Evolutionary conservation across 2,888 invertebrate genomes (phyloP).

Genomic region (Papilio demoleus): DNA sequence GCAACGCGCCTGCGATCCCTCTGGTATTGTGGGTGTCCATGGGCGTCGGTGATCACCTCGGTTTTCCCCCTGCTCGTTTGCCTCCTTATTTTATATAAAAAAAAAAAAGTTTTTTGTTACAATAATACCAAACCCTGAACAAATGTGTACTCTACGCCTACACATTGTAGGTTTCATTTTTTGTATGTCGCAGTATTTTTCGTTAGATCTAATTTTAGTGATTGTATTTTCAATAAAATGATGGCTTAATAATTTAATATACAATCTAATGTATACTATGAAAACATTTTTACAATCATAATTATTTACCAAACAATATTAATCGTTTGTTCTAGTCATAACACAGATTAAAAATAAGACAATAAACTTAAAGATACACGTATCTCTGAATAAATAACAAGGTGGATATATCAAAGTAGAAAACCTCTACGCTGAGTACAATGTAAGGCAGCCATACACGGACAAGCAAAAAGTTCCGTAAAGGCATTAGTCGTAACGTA

Average conservation of each 20-base stretch:
- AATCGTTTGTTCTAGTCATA: too few relatives aligned
- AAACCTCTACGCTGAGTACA: not conserved
- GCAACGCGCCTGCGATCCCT: too few relatives aligned
- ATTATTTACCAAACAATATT: not conserved
- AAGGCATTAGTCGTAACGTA: too few relatives aligned
- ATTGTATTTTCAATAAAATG: not conserved
- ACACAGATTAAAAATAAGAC: not conserved
- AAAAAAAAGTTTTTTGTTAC: not conserved
- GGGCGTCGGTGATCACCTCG: too few relatives aligned
- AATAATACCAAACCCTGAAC: not conserved
- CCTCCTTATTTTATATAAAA: too few relatives aligned
- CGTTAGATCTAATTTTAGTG: not conserved
- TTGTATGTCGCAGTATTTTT: not conserved
- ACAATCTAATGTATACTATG: not conserved
- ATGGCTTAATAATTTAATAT: not conserved
- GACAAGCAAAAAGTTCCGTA: too few relatives aligned
- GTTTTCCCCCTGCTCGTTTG: too few relatives aligned
- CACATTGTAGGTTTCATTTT: not conserved
- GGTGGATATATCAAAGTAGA: not conserved
- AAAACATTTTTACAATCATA: not conserved
- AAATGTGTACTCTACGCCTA: not conserved
- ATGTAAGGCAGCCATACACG: not conserved
- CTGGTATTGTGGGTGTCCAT: too few relatives aligned
- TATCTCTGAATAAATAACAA: not conserved
- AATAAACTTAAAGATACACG: not conserved